phyloP scores from a whole-genome alignment of 1,140 invertebrate genomes.

The Sycophila sp. region DNA sequence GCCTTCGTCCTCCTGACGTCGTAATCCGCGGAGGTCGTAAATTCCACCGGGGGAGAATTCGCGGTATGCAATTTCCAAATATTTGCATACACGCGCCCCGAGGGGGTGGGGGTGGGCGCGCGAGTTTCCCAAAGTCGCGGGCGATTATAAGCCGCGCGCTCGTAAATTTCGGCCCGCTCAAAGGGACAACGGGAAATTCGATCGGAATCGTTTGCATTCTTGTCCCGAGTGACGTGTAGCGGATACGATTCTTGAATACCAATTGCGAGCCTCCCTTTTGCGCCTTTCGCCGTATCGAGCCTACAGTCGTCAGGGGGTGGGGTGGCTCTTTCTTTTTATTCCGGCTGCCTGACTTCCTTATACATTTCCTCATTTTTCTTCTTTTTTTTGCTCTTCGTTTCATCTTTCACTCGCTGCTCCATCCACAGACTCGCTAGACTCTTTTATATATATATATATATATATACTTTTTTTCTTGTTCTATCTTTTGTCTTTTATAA shows the following conservation, averaged over 20 bases:
- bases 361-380: background rate
- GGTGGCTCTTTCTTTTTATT: constrained; percentile 26
- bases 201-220: constrained; percentile 61
- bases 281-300: background rate
- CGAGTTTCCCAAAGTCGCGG: constrained; percentile 3
- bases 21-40: constrained; percentile 21
- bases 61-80: constrained; percentile 32
- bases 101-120: background rate
- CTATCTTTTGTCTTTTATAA: too few relatives aligned
- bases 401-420: background rate
- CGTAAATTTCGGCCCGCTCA: constrained; percentile 51
- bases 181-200: constrained; percentile 54
- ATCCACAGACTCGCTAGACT: too few relatives aligned
- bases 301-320: background rate
- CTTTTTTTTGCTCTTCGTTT: too few relatives aligned
- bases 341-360: constrained; percentile 1
- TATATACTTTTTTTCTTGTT: too few relatives aligned
- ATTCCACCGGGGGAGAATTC: constrained; percentile 11
- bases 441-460: too few relatives aligned
- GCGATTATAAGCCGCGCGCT: constrained; percentile 38
- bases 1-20: background rate
- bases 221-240: constrained; percentile 56
- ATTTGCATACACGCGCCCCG: constrained; percentile 15
- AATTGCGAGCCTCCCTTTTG: constrained; percentile 45
- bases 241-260: constrained; percentile 60